These are phyloP conservation scores for Zophobas atratus DNA, from an alignment of 1,140 invertebrate genomes.

Conservation along the genomic window DNA sequence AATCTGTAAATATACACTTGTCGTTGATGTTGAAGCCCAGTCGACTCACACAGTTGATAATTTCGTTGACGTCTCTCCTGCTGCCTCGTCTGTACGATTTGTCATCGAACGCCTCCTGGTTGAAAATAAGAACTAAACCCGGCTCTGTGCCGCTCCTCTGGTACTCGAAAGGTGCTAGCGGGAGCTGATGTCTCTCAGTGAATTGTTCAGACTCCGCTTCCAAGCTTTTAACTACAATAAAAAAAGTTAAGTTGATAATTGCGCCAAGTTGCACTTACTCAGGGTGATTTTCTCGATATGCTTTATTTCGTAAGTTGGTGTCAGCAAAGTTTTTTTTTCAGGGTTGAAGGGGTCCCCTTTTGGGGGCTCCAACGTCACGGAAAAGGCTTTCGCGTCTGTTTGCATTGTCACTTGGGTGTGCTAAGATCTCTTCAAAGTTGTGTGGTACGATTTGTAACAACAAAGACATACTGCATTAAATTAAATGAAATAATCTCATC, in stretches of 20 bases:
- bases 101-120: constrained; percentile 56
- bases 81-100: constrained; percentile 48
- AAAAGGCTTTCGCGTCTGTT: not conserved
- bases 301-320: constrained; percentile 9
- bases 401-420: not conserved
- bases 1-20: constrained; percentile 51
- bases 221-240: not conserved
- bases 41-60: constrained; percentile 55
- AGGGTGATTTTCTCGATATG: constrained; percentile 12
- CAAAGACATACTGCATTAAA: constrained; percentile 30
- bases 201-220: constrained; percentile 1
- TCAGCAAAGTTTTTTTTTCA: not conserved
- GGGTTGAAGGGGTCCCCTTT: not conserved
- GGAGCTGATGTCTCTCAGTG: constrained; percentile 3
- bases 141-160: constrained; percentile 53
- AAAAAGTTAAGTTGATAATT: not conserved
- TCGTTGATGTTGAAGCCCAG: constrained; percentile 59
- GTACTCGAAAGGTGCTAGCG: constrained; percentile 56
- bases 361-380: not conserved
- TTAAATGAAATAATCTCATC: constrained; percentile 29
- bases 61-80: constrained; percentile 59
- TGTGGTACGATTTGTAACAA: not conserved
- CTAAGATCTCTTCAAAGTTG: not conserved
- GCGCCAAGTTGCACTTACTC: not conserved
- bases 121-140: constrained; percentile 61